Evolutionary conservation across 1,140 invertebrate species (phyloP).

Genomic region (Uloborus diversus): DNA sequence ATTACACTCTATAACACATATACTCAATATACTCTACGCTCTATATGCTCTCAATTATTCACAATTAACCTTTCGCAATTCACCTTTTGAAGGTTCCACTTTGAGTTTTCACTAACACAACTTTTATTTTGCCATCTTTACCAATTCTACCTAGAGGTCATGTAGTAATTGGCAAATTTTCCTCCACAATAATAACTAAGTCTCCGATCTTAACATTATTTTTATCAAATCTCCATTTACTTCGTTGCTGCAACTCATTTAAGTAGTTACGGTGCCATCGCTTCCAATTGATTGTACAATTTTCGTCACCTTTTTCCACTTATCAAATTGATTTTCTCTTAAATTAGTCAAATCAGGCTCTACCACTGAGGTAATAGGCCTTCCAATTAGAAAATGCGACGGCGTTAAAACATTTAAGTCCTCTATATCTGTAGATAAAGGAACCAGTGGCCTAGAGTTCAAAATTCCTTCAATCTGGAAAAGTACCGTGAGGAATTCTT

Average conservation of each 20-base stretch:
- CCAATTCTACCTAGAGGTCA: too few species aligned
- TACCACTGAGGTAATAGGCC: conserved; percentile 37
- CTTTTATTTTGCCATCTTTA: too few species aligned
- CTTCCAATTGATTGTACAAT: conserved; percentile 61
- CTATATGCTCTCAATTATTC: too few species aligned
- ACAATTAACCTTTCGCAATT: too few species aligned
- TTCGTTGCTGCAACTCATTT: not conserved
- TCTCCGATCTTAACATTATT: too few species aligned
- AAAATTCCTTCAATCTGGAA: conserved; percentile 62
- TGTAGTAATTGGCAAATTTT: too few species aligned
- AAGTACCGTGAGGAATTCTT: conserved; percentile 61
- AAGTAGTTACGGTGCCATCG: conserved; percentile 63
- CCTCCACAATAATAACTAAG: too few species aligned
- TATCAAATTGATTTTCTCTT: conserved; percentile 55
- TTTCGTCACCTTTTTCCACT: conserved; percentile 57
- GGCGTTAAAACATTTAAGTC: conserved; percentile 62
- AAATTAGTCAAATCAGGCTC: conserved; percentile 54
- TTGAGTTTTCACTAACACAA: too few species aligned
- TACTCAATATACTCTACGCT: too few species aligned
- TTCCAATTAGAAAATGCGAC: conserved; percentile 58
- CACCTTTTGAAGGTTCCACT: too few species aligned
- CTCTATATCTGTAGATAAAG: conserved; percentile 60
- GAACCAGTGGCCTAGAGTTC: conserved; percentile 61
- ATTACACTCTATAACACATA: too few species aligned
- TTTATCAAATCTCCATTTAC: conserved; percentile 19